These are phyloP conservation scores for Loriculus beryllinus DNA, from an alignment of 2,797 vertebrate species.

Conservation along the genomic window DNA sequence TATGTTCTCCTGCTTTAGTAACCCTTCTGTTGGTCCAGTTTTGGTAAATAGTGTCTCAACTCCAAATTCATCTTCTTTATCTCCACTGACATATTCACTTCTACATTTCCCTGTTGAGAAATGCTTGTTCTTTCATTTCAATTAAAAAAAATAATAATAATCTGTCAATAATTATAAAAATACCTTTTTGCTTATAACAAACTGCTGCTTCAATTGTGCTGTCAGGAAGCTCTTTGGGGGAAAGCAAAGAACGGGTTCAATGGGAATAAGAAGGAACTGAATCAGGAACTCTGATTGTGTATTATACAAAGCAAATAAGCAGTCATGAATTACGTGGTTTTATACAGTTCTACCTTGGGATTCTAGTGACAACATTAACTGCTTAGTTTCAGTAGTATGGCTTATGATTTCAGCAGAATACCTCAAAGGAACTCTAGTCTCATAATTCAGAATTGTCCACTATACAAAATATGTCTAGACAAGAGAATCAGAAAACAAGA, in stretches of 20 bases:
- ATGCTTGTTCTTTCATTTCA: background rate
- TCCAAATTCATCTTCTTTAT: background rate
- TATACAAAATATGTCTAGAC: background rate
- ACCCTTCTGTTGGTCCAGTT: background rate
- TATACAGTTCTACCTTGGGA: background rate
- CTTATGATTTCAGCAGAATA: constrained; percentile 12
- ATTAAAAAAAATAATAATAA: background rate
- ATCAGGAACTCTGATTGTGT: background rate
- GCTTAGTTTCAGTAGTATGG: background rate
- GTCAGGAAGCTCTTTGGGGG: background rate
- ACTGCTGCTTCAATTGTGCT: background rate
- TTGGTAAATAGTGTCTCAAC: background rate
- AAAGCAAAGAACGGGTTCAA: background rate
- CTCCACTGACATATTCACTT: background rate
- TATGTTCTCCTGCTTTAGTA: background rate
- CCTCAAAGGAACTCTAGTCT: background rate
- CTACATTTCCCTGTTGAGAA: background rate
- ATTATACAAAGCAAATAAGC: constrained; percentile 3
- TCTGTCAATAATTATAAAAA: background rate
- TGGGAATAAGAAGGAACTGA: background rate
- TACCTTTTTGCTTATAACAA: background rate
- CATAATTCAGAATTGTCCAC: background rate
- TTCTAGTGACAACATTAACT: constrained; percentile 8
- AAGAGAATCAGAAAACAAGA: background rate
- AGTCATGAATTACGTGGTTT: background rate